Percentiles rank a stretch among this genome's conserved stretches.
Conservation (phyloP, 2,888 invertebrate species). For the Agrochola lota region DNA sequence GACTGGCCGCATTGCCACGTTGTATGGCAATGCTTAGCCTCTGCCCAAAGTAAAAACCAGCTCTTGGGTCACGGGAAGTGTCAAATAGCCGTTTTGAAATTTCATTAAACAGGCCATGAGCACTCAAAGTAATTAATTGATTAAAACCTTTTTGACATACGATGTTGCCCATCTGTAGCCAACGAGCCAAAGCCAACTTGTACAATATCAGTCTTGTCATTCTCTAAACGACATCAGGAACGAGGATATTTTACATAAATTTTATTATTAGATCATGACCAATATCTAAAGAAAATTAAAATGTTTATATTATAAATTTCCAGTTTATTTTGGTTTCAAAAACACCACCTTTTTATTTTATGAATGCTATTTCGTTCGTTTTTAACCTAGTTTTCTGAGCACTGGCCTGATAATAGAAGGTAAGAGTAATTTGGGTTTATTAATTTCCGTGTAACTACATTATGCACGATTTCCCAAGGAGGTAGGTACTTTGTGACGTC, state of each 20-base stretch:
- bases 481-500: conserved; percentile 84
- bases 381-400: conserved; percentile 81
- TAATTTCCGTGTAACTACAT: conserved; percentile 85
- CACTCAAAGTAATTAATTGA: too few species aligned
- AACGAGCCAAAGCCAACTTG: conserved; percentile 2
- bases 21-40: too few species aligned
- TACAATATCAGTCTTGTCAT: conserved; percentile 12
- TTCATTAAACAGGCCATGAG: too few species aligned
- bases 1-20: too few species aligned
- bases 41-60: too few species aligned
- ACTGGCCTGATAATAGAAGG: conserved; percentile 79
- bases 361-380: conserved; percentile 73
- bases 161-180: conserved; percentile 9
- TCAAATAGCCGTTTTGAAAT: too few species aligned
- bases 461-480: conserved; percentile 80
- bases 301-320: conserved; percentile 57
- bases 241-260: conserved; percentile 28
- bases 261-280: conserved; percentile 44
- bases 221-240: conserved; percentile 43
- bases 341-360: conserved; percentile 43
- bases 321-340: conserved; percentile 44
- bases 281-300: conserved; percentile 60
- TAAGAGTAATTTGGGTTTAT: conserved; percentile 84
- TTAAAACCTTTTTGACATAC: conserved; percentile 30
- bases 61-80: too few species aligned